A percentile compares a stretch with the other conserved stretches of the same genome.
phyloP scores from a whole-genome alignment of 2,888 invertebrate species.

The Chrysotoxum bicinctum region DNA sequence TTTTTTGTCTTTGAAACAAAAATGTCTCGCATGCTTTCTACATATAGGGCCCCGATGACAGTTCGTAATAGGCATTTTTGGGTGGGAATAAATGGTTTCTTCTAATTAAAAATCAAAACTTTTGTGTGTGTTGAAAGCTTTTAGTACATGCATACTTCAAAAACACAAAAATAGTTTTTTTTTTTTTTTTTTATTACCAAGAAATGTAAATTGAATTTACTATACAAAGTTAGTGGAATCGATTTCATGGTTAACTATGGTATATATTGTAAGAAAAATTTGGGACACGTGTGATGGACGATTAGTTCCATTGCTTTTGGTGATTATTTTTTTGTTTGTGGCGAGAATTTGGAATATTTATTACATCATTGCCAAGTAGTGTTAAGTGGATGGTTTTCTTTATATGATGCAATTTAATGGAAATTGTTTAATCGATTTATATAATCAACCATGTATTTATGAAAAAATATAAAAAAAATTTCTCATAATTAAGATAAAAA shows the following conservation, averaged over 20 bases:
- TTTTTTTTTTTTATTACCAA: constrained; percentile 2
- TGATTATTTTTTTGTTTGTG: background rate
- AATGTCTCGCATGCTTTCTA: constrained; percentile 27
- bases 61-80: constrained; percentile 4
- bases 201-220: constrained; percentile 27
- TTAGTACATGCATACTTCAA: background rate
- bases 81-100: constrained; percentile 49
- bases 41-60: background rate
- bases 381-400: background rate
- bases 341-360: background rate
- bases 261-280: background rate
- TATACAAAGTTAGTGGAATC: constrained; percentile 32
- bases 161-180: background rate
- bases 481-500: background rate
- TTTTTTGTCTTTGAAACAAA: constrained; percentile 34
- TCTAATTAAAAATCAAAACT: constrained; percentile 61
- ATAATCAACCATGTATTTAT: background rate
- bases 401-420: background rate
- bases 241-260: constrained; percentile 48
- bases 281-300: constrained; percentile 56
- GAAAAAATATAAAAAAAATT: background rate
- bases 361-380: background rate
- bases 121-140: constrained; percentile 24
- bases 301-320: constrained; percentile 48
- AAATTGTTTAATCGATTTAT: background rate